phyloP scores from a whole-genome alignment of 2,888 invertebrate species.

The Heliconius ismenius region DNA sequence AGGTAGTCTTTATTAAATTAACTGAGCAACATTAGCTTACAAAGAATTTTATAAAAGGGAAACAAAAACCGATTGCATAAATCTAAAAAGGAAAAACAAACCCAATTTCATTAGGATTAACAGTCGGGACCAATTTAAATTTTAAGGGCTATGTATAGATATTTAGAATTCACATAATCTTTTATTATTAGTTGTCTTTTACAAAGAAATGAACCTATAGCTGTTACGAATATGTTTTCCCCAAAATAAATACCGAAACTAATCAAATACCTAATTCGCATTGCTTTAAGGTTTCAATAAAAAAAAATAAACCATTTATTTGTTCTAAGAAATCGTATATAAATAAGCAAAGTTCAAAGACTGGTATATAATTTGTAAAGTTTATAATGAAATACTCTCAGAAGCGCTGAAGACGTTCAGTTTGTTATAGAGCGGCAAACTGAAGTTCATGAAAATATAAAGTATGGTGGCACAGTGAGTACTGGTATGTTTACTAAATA shows the following conservation, averaged over 20 bases:
- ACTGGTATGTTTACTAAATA: not conserved
- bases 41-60: not conserved
- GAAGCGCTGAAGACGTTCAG: constrained; percentile 49
- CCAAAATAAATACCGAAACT: no score
- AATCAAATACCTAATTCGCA: not conserved
- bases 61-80: no score
- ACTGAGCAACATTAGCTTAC: no score
- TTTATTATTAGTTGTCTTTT: no score
- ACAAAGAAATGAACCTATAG: no score
- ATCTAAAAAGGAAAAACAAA: no score
- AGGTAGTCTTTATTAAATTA: not conserved
- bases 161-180: no score
- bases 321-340: constrained; percentile 23
- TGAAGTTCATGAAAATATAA: constrained; percentile 53
- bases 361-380: constrained; percentile 50
- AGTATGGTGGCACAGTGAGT: constrained; percentile 34
- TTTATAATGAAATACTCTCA: constrained; percentile 53
- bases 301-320: not conserved
- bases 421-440: constrained; percentile 56
- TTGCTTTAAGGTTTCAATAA: not conserved
- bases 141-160: no score
- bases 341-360: constrained; percentile 32
- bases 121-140: no score
- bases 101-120: no score
- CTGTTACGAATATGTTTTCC: no score